Evolutionary conservation across 1,140 invertebrate genomes (phyloP).

Genomic region (Sweltsa coloradensis): DNA sequence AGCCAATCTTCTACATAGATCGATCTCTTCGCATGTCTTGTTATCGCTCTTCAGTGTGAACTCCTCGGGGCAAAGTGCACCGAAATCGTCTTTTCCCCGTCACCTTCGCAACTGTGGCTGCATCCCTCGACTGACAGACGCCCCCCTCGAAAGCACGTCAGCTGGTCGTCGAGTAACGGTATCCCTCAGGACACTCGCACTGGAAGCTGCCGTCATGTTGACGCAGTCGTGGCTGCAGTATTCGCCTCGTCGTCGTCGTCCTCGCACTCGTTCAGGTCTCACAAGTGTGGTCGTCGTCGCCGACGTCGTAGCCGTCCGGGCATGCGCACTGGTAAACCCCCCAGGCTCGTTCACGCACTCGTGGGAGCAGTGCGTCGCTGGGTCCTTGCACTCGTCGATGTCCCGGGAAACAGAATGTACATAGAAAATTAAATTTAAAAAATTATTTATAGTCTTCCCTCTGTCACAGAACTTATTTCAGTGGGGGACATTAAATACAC

Average conservation of each 20-base stretch:
- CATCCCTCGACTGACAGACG: slow-evolving; percentile 39
- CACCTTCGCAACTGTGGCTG: slow-evolving; percentile 35
- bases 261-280: slow-evolving; percentile 42
- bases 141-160: slow-evolving; percentile 34
- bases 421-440: too few relatives aligned
- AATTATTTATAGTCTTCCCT: too few relatives aligned
- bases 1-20: too few relatives aligned
- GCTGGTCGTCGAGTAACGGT: slow-evolving; percentile 31
- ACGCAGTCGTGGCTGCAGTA: slow-evolving; percentile 29
- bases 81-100: slow-evolving; percentile 35
- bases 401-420: too few relatives aligned
- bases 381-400: slow-evolving; percentile 60
- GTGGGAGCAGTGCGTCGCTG: slow-evolving; percentile 44
- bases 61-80: slow-evolving; percentile 31
- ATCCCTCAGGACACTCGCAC: slow-evolving; percentile 42
- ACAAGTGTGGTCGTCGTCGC: slow-evolving; percentile 33
- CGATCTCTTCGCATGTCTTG: slow-evolving; percentile 37
- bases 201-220: slow-evolving; percentile 38
- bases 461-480: too few relatives aligned
- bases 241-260: slow-evolving; percentile 19
- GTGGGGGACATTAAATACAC: too few relatives aligned
- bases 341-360: slow-evolving; percentile 60
- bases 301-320: slow-evolving; percentile 35
- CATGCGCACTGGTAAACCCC: slow-evolving; percentile 55
- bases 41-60: slow-evolving; percentile 32